Evolutionary conservation across 2,888 invertebrate species (phyloP), one percentile per base, ranked within the genome.

Genomic region (Oscheius sp.): DNA sequence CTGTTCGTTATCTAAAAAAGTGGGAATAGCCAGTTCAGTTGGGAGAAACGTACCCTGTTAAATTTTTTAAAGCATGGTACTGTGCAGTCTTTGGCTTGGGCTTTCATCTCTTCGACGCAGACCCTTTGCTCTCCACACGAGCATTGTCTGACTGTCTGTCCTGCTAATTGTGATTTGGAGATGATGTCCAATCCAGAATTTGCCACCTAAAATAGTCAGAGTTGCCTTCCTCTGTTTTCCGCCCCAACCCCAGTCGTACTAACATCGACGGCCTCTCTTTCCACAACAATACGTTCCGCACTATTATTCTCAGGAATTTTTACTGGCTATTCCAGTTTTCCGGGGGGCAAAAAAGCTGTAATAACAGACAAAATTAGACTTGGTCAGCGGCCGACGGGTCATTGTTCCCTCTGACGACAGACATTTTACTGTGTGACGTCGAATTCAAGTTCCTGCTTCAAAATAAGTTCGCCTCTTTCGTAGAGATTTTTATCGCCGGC

Each of bases 71-170:
- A 86, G 74, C 86, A 86, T 7, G 79, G 82, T 27, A 81, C 80
- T 7, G 85, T 82, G 69, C 86, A 87, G 45, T 76, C 82, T 52
- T 82, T 80, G 9, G 83, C 86, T 66, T 87, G 87, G 25, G 55
- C 35, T 72, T 86, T 85, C 82, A 87, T 86, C 64, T 86, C 86
- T 5, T 81, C 84, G 7, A 85, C 81, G 76, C 86, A 87, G 6
- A 79, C 73, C 49, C 75, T 72, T 69, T 87, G 85, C 59, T 87
- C 87, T 1, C 72, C 64, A 73, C 87, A 87, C 18, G 85, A 82
- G 73, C 87, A 87, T 72, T 87, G 85, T 53, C 86, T 56, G 5
- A 87, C 79, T 0, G 76, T 78, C 45, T 78, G 77, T 1, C 78
- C 78, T 0, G 71, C 64, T 1, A 81, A 27, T 35, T 72, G 76